phyloP scores from a whole-genome alignment of 2,888 invertebrate genomes.

The Keiferia lycopersicella region DNA sequence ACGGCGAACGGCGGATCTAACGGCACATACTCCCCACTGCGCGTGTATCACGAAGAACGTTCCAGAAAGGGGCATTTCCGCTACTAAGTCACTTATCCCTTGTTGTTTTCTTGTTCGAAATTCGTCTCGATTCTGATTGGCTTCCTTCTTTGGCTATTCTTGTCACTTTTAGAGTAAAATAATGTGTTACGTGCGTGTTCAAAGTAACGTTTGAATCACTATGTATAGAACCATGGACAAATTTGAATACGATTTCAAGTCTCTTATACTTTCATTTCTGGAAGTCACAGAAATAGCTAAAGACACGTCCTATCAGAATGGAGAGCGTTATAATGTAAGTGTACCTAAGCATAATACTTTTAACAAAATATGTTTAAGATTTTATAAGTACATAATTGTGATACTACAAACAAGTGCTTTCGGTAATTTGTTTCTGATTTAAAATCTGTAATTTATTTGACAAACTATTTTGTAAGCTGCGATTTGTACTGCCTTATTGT shows the following conservation, averaged over 20 bases:
- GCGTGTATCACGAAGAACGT: conserved; percentile 90
- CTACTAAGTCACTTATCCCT: conserved; percentile 65
- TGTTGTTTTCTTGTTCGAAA: conserved; percentile 4
- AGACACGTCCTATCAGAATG: too few species aligned
- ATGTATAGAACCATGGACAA: too few species aligned
- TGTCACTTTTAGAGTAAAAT: too few species aligned
- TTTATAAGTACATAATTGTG: conserved; percentile 61
- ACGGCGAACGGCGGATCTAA: conserved; percentile 82
- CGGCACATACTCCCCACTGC: conserved; percentile 88
- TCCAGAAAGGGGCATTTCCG: conserved; percentile 91
- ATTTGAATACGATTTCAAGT: neutral
- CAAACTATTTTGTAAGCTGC: conserved; percentile 33
- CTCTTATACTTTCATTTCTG: conserved; percentile 21
- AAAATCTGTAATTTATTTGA: conserved; percentile 45
- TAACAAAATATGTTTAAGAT: conserved; percentile 23
- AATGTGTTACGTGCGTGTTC: too few species aligned
- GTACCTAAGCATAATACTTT: conserved; percentile 34
- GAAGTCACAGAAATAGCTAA: neutral
- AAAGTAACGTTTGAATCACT: too few species aligned
- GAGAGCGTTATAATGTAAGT: neutral
- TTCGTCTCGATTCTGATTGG: neutral
- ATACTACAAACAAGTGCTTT: conserved; percentile 62
- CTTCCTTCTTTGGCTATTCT: too few species aligned
- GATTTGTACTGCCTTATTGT: conserved; percentile 41
- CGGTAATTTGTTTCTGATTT: conserved; percentile 47